These are phyloP conservation scores for Chloromyia formosa DNA, from an alignment of 2,888 invertebrate genomes.

Conservation along the genomic window DNA sequence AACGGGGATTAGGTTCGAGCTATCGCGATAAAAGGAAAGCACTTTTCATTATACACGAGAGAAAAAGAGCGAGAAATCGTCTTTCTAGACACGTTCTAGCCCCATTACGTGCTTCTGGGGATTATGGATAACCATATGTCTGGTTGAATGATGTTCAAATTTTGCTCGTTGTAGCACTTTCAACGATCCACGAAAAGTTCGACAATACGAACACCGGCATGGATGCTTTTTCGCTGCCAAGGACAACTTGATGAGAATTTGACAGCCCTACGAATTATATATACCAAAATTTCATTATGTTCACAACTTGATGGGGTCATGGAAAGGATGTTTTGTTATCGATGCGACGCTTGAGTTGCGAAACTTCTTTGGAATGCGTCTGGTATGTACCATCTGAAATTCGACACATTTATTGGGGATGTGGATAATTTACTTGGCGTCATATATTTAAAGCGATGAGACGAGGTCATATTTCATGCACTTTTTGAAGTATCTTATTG, in stretches of 20 bases:
- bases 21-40: constrained; percentile 10
- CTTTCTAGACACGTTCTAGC: constrained; percentile 41
- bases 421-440: no score
- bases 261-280: not conserved
- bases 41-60: constrained; percentile 19
- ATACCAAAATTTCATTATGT: constrained; percentile 24
- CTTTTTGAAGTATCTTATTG: no score
- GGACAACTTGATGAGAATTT: not conserved
- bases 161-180: not conserved
- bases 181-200: not conserved
- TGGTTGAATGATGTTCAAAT: not conserved
- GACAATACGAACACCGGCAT: not conserved
- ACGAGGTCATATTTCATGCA: no score
- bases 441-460: no score
- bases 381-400: not conserved
- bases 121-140: constrained; percentile 21
- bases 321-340: not conserved
- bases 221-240: not conserved
- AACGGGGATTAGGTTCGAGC: not conserved
- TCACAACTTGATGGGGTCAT: not conserved
- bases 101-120: constrained; percentile 25
- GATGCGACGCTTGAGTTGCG: not conserved
- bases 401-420: not conserved
- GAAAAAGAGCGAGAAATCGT: constrained; percentile 4
- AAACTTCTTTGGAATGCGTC: no score